These are phyloP conservation scores for Apodemia duryi DNA, from an alignment of 2,888 invertebrate species.

Conservation along the genomic window DNA sequence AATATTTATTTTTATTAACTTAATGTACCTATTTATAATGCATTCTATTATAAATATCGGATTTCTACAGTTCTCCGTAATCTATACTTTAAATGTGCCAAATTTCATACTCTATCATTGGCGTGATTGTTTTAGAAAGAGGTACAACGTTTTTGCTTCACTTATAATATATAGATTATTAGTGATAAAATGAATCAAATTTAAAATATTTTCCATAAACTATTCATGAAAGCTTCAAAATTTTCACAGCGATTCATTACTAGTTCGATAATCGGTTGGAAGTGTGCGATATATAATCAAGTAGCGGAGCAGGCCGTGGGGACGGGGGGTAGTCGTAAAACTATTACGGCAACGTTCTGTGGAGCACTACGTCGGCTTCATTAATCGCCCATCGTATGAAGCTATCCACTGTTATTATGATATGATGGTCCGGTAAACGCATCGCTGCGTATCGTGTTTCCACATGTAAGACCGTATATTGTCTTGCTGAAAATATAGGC, in stretches of 20 bases:
- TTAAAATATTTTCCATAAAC: background rate
- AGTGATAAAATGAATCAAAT: slow-evolving; percentile 14
- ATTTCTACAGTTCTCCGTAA: too few relatives aligned
- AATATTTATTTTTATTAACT: too few relatives aligned
- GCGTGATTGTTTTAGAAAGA: too few relatives aligned
- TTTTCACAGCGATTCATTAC: slow-evolving; percentile 62
- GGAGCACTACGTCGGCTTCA: slow-evolving; percentile 67
- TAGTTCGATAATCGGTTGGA: slow-evolving; percentile 73
- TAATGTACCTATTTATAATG: too few relatives aligned
- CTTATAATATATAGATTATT: too few relatives aligned
- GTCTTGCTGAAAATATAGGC: slow-evolving; percentile 4
- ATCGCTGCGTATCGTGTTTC: slow-evolving; percentile 31
- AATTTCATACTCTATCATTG: too few relatives aligned
- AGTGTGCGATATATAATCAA: slow-evolving; percentile 74
- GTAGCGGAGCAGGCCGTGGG: slow-evolving; percentile 49
- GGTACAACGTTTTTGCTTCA: too few relatives aligned
- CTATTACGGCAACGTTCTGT: slow-evolving; percentile 73
- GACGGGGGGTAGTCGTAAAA: slow-evolving; percentile 60
- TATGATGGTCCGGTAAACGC: slow-evolving; percentile 43
- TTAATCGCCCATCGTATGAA: slow-evolving; percentile 75
- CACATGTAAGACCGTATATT: slow-evolving; percentile 9
- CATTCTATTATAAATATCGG: too few relatives aligned
- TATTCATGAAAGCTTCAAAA: slow-evolving; percentile 40
- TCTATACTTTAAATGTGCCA: too few relatives aligned
- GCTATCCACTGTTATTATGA: slow-evolving; percentile 66